phyloP scores from a whole-genome alignment of 2,888 invertebrate genomes.

The Campopleginae sp. region DNA sequence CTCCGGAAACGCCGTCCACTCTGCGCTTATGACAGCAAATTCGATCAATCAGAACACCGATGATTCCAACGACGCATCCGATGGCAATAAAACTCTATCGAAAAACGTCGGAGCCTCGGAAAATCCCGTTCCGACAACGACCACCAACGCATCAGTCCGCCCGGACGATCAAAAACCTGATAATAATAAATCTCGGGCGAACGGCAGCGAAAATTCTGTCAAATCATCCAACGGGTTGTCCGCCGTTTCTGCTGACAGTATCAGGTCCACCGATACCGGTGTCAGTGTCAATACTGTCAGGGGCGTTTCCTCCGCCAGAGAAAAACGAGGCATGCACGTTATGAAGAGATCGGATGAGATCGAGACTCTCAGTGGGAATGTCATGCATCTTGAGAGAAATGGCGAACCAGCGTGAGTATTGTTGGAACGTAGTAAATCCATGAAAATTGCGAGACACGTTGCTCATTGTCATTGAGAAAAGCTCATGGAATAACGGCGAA shows the following conservation, averaged over 20 bases:
- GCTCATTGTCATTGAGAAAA: not conserved
- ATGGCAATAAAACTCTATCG: conserved; percentile 24
- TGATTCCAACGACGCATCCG: not conserved
- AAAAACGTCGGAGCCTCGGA: conserved; percentile 51
- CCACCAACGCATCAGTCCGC: not conserved
- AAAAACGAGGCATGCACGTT: conserved; percentile 80
- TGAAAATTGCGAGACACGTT: not conserved
- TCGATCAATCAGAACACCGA: conserved; percentile 33
- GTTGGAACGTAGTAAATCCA: not conserved
- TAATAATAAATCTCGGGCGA: conserved; percentile 53
- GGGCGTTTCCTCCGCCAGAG: conserved; percentile 81
- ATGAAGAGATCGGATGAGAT: conserved; percentile 81
- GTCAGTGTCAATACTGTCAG: conserved; percentile 82
- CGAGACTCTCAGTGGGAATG: conserved; percentile 82
- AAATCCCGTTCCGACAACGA: conserved; percentile 9
- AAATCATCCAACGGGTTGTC: conserved; percentile 78
- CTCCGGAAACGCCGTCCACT: conserved; percentile 17
- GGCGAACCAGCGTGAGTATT: conserved; percentile 79
- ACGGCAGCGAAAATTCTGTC: conserved; percentile 75
- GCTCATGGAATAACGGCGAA: not conserved
- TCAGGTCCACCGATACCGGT: conserved; percentile 81
- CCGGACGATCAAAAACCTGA: conserved; percentile 54
- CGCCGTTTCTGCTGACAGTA: conserved; percentile 77
- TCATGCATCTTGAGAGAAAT: conserved; percentile 77
- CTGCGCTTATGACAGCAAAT: not conserved